Evolutionary conservation across 2,888 invertebrate genomes (phyloP).

Genomic region (Harpalus rubripes): DNA sequence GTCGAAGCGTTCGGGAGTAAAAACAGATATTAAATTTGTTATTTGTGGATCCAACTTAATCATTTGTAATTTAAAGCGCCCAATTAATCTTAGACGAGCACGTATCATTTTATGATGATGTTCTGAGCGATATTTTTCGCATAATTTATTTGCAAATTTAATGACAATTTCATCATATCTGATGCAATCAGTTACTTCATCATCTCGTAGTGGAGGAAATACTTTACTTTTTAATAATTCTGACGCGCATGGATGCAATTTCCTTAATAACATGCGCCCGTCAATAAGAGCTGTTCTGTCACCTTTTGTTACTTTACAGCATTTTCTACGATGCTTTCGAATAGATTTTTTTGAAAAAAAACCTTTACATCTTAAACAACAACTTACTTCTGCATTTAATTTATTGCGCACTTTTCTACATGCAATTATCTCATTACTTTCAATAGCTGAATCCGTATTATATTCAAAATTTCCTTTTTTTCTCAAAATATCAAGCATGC

Average conservation of each 20-base stretch:
- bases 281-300: slow-evolving; percentile 67
- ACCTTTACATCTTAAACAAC: slow-evolving; percentile 69
- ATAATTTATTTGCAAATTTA: slow-evolving; percentile 62
- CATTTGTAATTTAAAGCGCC: slow-evolving; percentile 67
- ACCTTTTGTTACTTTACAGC: slow-evolving; percentile 66
- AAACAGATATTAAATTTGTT: slow-evolving; percentile 27
- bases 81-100: slow-evolving; percentile 67
- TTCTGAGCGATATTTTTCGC: slow-evolving; percentile 43
- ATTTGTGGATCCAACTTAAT: slow-evolving; percentile 54
- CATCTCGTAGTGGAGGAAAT: slow-evolving; percentile 69
- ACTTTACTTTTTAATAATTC: slow-evolving; percentile 62
- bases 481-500: slow-evolving; percentile 10
- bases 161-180: slow-evolving; percentile 61
- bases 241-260: slow-evolving; percentile 67
- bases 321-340: slow-evolving; percentile 67
- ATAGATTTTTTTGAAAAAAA: slow-evolving; percentile 69
- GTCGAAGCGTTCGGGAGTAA: slow-evolving; percentile 38
- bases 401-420: slow-evolving; percentile 16
- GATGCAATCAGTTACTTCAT: slow-evolving; percentile 65
- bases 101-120: slow-evolving; percentile 63
- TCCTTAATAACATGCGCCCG: slow-evolving; percentile 67
- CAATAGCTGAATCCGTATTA: slow-evolving; percentile 21
- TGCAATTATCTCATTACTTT: not conserved
- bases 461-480: slow-evolving; percentile 22
- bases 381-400: not conserved